Percentiles rank a stretch among this genome's conserved stretches.
phyloP scores from a whole-genome alignment of 1,140 invertebrate species.

The Drosophila nigromelanica region DNA sequence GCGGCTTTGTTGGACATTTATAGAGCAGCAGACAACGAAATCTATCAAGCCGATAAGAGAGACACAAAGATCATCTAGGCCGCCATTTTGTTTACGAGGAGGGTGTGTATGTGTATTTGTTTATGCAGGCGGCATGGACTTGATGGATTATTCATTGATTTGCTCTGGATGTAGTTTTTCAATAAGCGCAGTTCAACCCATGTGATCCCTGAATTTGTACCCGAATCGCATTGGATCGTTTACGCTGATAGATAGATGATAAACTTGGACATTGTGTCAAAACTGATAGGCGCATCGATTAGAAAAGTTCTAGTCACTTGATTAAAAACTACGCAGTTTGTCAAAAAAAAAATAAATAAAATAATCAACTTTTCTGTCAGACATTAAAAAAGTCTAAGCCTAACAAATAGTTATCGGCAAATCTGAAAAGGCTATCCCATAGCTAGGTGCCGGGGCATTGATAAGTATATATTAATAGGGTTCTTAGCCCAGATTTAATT shows the following conservation, averaged over 20 bases:
- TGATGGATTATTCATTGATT: conserved; percentile 21
- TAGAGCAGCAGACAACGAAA: conserved; percentile 38
- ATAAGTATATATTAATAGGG: neutral
- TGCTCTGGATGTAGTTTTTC: conserved; percentile 22
- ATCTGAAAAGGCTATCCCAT: neutral
- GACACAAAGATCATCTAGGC: conserved; percentile 62
- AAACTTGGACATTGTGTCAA: neutral
- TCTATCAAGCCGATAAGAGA: conserved; percentile 44
- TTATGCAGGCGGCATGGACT: conserved; percentile 12
- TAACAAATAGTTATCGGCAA: conserved; percentile 18
- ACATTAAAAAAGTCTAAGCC: conserved; percentile 10
- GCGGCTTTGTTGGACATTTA: conserved; percentile 46
- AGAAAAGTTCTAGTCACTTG: conserved; percentile 2
- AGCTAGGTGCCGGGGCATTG: neutral
- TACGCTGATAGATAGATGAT: neutral
- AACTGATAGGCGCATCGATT: conserved; percentile 28
- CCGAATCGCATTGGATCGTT: neutral
- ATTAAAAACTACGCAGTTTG: conserved; percentile 35
- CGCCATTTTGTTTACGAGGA: conserved; percentile 66
- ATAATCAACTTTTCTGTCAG: neutral
- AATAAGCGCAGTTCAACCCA: conserved; percentile 19
- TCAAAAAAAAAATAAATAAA: neutral
- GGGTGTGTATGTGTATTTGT: neutral
- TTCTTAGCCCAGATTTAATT: conserved; percentile 5
- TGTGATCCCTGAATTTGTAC: neutral